phyloP scores from a whole-genome alignment of 2,888 invertebrate genomes.

The Heliconius cydno region DNA sequence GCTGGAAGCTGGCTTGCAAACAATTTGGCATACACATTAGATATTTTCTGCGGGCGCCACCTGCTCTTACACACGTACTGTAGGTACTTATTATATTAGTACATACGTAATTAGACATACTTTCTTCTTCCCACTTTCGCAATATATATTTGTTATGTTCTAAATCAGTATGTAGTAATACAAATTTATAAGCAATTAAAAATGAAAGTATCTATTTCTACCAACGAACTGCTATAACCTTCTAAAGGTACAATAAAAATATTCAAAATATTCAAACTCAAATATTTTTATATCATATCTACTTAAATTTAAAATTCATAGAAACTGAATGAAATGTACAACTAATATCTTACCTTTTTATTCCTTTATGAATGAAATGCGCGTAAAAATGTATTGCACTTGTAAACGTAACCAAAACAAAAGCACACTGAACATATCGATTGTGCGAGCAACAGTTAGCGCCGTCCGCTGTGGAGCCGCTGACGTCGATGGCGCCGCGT shows the following conservation, averaged over 20 bases:
- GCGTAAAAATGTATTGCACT: conserved; percentile 48
- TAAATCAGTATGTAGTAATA: too few relatives aligned
- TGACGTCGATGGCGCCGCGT: neutral
- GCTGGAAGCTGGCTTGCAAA: neutral
- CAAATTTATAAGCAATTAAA: neutral
- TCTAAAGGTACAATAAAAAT: neutral
- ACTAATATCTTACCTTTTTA: conserved; percentile 11
- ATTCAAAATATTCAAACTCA: neutral
- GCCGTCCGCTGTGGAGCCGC: conserved; percentile 5
- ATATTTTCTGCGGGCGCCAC: neutral
- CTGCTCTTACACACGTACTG: neutral
- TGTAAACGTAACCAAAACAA: conserved; percentile 63
- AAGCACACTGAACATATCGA: conserved; percentile 64
- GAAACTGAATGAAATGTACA: neutral
- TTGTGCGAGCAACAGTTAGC: conserved; percentile 64
- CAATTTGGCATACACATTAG: neutral
- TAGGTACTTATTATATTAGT: too few relatives aligned
- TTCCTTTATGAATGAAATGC: conserved; percentile 23
- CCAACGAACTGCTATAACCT: neutral
- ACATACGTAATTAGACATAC: too few relatives aligned
- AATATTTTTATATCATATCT: neutral
- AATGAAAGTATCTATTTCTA: neutral
- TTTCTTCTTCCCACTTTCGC: too few relatives aligned
- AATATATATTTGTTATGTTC: too few relatives aligned
- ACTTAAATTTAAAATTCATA: neutral